A percentile compares a stretch with the other conserved stretches of the same genome.
Evolutionary conservation across 2,888 invertebrate genomes (phyloP).

Genomic region (Amblyteles armatorius): DNA sequence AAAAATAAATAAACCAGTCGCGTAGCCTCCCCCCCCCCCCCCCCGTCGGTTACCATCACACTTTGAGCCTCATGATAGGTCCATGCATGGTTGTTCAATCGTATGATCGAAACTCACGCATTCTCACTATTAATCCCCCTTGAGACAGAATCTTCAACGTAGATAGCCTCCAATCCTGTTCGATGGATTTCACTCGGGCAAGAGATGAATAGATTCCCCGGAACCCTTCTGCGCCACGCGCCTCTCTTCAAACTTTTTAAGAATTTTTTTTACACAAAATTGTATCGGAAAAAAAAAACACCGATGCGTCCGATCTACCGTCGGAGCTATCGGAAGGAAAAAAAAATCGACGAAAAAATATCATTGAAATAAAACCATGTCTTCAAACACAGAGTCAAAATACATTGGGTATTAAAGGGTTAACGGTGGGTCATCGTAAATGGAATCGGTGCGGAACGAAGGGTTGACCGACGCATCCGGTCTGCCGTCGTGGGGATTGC

Average conservation of each 20-base stretch:
- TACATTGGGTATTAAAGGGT: too few species aligned
- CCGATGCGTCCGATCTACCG: too few species aligned
- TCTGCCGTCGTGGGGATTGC: background rate
- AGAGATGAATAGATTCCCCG: background rate
- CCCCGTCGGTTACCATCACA: conserved; percentile 8
- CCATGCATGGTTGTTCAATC: conserved; percentile 30
- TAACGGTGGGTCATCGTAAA: background rate
- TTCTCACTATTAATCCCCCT: conserved; percentile 11
- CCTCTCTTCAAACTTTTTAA: too few species aligned
- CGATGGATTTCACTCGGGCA: background rate
- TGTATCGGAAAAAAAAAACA: too few species aligned
- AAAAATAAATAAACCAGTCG: too few species aligned
- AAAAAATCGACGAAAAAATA: background rate
- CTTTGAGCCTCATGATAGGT: conserved; percentile 10
- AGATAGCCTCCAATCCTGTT: conserved; percentile 27
- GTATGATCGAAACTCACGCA: conserved; percentile 43
- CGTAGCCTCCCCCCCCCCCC: background rate
- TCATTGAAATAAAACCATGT: background rate
- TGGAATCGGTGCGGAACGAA: background rate
- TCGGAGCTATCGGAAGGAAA: too few species aligned
- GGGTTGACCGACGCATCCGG: background rate
- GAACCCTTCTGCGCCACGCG: too few species aligned
- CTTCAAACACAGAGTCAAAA: background rate
- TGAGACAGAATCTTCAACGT: conserved; percentile 25
- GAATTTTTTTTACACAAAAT: too few species aligned